A percentile compares a stretch with the other conserved stretches of the same genome.
Conservation (phyloP, 2,888 invertebrate species). For the Drosophila quinaria region DNA sequence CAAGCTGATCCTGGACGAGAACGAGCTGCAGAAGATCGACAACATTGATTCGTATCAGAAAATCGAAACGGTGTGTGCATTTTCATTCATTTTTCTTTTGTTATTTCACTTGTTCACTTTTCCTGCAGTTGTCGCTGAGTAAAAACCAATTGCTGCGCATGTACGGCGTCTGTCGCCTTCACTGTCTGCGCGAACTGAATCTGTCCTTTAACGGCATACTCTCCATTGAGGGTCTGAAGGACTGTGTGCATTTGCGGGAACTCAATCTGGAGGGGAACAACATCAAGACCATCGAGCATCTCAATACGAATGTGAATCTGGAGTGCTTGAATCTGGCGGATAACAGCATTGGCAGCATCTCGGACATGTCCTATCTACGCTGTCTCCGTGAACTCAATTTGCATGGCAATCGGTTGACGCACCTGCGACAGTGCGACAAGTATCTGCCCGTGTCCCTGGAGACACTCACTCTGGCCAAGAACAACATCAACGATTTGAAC, state of each 20-base stretch:
- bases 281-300: slow-evolving; percentile 96
- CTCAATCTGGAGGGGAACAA: slow-evolving; percentile 95
- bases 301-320: slow-evolving; percentile 92
- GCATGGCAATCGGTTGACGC: slow-evolving; percentile 94
- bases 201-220: slow-evolving; percentile 95
- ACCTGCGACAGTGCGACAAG: slow-evolving; percentile 92
- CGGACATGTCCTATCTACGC: slow-evolving; percentile 93
- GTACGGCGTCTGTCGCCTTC: slow-evolving; percentile 93
- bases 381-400: slow-evolving; percentile 93
- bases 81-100: not conserved
- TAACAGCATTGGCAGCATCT: slow-evolving; percentile 93
- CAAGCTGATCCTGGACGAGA: slow-evolving; percentile 92
- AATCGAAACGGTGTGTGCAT: slow-evolving; percentile 89
- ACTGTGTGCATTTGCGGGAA: slow-evolving; percentile 92
- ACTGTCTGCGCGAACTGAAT: slow-evolving; percentile 92
- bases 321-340: slow-evolving; percentile 95
- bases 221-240: slow-evolving; percentile 95
- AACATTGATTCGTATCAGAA: slow-evolving; percentile 93
- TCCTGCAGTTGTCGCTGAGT: slow-evolving; percentile 92
- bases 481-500: slow-evolving; percentile 93
- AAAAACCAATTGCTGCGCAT: slow-evolving; percentile 95
- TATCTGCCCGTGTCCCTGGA: slow-evolving; percentile 92
- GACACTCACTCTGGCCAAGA: slow-evolving; percentile 92
- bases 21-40: slow-evolving; percentile 94
- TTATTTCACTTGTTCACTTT: not conserved